Base-by-base conservation (phyloP, 2,113 vertebrate genomes). In the Lepisosteus osseus region DNA sequence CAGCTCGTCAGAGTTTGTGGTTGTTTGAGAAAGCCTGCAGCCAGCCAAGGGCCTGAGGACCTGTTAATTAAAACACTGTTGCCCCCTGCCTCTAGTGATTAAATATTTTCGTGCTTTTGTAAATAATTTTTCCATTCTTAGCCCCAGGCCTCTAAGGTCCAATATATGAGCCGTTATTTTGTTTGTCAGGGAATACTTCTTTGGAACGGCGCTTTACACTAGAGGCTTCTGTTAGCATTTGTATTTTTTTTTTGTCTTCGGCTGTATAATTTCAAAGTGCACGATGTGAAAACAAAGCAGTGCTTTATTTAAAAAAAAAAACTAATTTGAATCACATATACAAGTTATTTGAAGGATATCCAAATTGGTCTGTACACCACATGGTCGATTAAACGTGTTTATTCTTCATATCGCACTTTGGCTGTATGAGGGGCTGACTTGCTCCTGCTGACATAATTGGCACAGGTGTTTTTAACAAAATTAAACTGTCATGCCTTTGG, bases 41-140 rank as follows among this genome's bases (percentile, higher is more conserved):
- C 90, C 90, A 92, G 94, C 93, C 94, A 94, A 94, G 93, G 89
- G 92, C 94, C 95, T 84, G 87, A 90, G 93, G 95, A 95, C 91
- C 90, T 83, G 90, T 93, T 96, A 95, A 95, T 97, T 98, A 95
- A 97, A 97, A 95, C 94, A 94, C 94, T 92, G 89, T 89, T 94
- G 91, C 93, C 92, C 91, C 94, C 93, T 93, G 94, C 95, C 95
- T 94, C 90, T 88, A 87, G 92, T 95, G 94, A 96, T 97, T 94
- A 96, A 97, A 97, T 97, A 95, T 97, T 95, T 97, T 95, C 92
- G 90, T 93, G 94, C 93, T 97, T 96, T 95, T 94, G 92, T 95
- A 95, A 96, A 97, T 96, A 95, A 94, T 94, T 95, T 95, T 95
- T 92, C 90, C 89, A 90, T 94, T 96, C 93, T 93, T 93, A 90